Evolutionary conservation across 2,797 vertebrate species (phyloP).

Genomic region (Gymnocypris eckloni): DNA sequence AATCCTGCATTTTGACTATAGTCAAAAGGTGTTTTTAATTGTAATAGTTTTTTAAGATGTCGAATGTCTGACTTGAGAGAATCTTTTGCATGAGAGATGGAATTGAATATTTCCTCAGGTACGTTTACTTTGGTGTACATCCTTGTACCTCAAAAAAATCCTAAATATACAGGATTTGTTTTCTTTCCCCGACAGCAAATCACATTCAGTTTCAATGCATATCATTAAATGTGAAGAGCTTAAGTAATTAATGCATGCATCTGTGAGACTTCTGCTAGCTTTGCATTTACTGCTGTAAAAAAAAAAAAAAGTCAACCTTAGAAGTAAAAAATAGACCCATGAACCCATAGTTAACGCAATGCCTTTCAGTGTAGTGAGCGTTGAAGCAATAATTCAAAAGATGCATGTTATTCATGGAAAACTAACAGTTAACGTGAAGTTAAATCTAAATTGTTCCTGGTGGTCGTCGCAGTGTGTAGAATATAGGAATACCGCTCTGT

Average conservation of each 20-base stretch:
- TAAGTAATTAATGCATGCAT: constrained; percentile 53
- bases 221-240: constrained; percentile 29
- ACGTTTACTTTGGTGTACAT: constrained; percentile 56
- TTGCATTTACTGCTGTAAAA: constrained; percentile 30
- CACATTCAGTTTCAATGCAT: constrained; percentile 15
- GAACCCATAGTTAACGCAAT: constrained; percentile 22
- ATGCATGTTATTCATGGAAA: constrained; percentile 55
- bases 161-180: constrained; percentile 31
- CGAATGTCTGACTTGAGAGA: constrained; percentile 37
- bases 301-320: constrained; percentile 10
- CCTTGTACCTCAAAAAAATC: constrained; percentile 41
- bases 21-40: constrained; percentile 42
- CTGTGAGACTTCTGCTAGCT: constrained; percentile 44
- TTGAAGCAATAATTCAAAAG: constrained; percentile 28
- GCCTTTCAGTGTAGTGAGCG: constrained; percentile 30
- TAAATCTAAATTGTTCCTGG: not conserved
- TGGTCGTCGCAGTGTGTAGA: constrained; percentile 40
- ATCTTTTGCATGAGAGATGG: constrained; percentile 48
- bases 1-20: constrained; percentile 30
- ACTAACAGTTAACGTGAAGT: constrained; percentile 28
- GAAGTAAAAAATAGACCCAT: constrained; percentile 13
- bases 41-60: constrained; percentile 41
- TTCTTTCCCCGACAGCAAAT: constrained; percentile 9
- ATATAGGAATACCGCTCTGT: constrained; percentile 22
- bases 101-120: constrained; percentile 63